Base-by-base conservation (phyloP, 2,888 invertebrate genomes). In the Mayetiola destructor region DNA sequence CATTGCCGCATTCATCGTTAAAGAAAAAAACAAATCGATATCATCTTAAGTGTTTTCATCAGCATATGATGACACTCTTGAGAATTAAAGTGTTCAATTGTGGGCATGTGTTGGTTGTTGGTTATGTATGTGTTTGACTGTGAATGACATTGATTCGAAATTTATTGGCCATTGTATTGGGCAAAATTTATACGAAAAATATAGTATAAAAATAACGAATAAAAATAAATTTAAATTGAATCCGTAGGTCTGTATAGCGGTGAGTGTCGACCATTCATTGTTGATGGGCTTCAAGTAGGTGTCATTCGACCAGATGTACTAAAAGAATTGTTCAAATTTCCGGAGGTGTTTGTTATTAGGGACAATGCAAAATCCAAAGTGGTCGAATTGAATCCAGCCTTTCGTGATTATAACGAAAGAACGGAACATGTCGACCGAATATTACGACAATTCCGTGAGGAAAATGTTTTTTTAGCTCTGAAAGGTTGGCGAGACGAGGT, bases 401-500 rank as follows among this genome's bases (percentile, higher is more conserved):
- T 90, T 69, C 78, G 88, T 66, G 88, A 88, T 66, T 91, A 90
- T 68, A 80, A 84, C 62, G 87, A 89, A 66, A 79, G 91, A 64
- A 87, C 87, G 60, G 77, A 77, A 57, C 80, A 81, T 67, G 77
- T 94, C 53, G 89, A 88, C 62, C 79, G 81, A 69, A 84, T 93
- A 59, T 76, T 95, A 64, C 78, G 80, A 64, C 81, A 85, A 68
- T 76, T 92, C 67, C 77, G 84, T 60, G 79, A 79, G 61, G 81
- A 88, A 64, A 82, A 85, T 66, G 78, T 81, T 63, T 86, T 92
- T 68, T 77, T 84, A 61, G 85, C 93, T 42, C 74, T 92, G 9
- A 83, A 84, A 67, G 93, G 94, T 18, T 95, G 94, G 94, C 78
- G 94, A 68, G 86, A 94, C 76, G 94, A 95, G 81, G 88, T 88